Evolutionary conservation across 1,140 invertebrate genomes (phyloP), one percentile per base, ranked within the genome.

Genomic region (Bicyclus anynana): DNA sequence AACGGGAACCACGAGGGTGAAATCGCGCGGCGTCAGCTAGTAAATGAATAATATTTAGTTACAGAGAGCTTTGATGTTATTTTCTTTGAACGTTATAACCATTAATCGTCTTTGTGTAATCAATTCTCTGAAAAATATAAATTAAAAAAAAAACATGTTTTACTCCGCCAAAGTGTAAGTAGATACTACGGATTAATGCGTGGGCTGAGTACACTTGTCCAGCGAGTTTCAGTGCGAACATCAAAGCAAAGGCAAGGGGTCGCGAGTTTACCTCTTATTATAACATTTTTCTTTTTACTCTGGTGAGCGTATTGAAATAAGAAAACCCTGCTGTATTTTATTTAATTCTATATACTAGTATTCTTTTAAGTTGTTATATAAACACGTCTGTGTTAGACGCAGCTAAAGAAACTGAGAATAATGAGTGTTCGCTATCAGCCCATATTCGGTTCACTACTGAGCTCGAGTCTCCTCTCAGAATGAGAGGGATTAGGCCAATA

Each of bases 171-270:
- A 33, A 33, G 26, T 27, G 26, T n/a, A n/a, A 27, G 10, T 27
- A 12, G 10, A 12, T 33, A 12, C 29, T 33, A 33, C 29, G 12
- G 29, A 33, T 33, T 12, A 33, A 33, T 38, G 37, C 37, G 37
- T 38, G 16, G 14, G 37, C 10, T 38, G 37, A 38, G 37, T 16
- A 14, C 14, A 38, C 37, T 38, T 38, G 14, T 17, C 37, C 14
- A 38, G 14, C 3, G 37, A 5, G 14, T 38, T 17, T 38, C 14
- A 38, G 37, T 38, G 37, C 16, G 12, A 1, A 38, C 13, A 38
- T 38, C 37, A 38, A 38, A 38, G 37, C 37, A 38, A 38, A 38
- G 35, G 35, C 14, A 38, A 38, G 37, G 37, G 37, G 37, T 17
- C 37, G 13, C 37, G 37, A 38, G 37, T 38, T 38, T 16, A 33